These are phyloP conservation scores for Mohoua ochrocephala DNA, from an alignment of 2,113 vertebrate genomes.

Conservation along the genomic window DNA sequence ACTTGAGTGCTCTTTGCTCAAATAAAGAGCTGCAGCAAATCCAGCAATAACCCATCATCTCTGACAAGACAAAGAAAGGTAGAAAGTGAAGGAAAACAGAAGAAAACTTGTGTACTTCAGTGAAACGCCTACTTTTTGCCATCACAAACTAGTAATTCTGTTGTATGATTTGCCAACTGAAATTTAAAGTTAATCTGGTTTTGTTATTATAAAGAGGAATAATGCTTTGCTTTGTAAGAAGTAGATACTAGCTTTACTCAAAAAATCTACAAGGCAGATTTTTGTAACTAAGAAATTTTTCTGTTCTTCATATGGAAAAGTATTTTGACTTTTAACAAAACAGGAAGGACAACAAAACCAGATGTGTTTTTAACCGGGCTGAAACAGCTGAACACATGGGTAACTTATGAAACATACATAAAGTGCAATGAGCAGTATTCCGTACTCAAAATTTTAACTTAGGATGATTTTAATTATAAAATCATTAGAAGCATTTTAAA, in stretches of 20 bases:
- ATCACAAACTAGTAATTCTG: neutral
- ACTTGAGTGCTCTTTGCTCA: neutral
- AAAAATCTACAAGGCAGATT: neutral
- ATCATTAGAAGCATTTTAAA: neutral
- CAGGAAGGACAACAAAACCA: conserved; percentile 11
- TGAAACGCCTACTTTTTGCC: neutral
- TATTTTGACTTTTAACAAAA: neutral
- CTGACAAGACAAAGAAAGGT: neutral
- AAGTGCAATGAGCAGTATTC: neutral
- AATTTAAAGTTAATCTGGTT: neutral
- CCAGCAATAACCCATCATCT: neutral
- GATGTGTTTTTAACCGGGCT: neutral
- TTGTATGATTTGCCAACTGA: neutral
- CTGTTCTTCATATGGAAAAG: neutral
- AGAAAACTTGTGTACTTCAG: neutral
- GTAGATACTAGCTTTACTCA: neutral
- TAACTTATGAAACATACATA: neutral
- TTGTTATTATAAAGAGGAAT: neutral
- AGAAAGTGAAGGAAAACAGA: neutral
- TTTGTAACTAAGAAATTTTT: neutral
- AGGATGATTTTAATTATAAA: neutral
- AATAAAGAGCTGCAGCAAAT: neutral
- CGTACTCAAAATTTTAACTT: neutral
- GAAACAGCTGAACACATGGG: neutral
- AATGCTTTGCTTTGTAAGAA: neutral